These are phyloP conservation scores for Arge pagana DNA, from an alignment of 2,888 invertebrate species.

Conservation along the genomic window DNA sequence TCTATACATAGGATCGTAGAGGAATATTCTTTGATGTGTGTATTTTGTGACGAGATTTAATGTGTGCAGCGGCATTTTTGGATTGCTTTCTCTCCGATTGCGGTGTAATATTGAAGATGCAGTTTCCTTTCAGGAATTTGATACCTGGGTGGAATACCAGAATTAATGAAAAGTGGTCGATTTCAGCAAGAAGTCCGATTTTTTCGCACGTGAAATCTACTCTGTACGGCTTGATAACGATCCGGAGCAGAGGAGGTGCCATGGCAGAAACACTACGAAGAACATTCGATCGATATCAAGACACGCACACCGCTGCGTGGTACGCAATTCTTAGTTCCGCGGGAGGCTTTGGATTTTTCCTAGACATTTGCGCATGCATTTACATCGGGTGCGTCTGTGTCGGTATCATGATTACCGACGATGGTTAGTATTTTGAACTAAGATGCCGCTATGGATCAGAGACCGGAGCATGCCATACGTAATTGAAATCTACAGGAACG, in stretches of 20 bases:
- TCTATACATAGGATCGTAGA: too few relatives aligned
- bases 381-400: conserved; percentile 71
- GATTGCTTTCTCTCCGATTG: too few relatives aligned
- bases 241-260: conserved; percentile 74
- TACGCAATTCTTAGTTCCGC: conserved; percentile 68
- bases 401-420: conserved; percentile 65
- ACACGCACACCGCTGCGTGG: conserved; percentile 73
- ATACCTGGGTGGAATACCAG: not conserved
- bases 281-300: conserved; percentile 74
- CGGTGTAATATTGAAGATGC: too few relatives aligned
- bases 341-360: conserved; percentile 73
- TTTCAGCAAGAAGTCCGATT: conserved; percentile 76
- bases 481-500: too few relatives aligned
- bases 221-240: conserved; percentile 83
- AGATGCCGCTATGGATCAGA: not conserved
- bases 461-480: not conserved
- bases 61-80: too few relatives aligned
- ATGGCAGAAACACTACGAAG: conserved; percentile 69
- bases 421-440: conserved; percentile 58
- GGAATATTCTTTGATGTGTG: too few relatives aligned
- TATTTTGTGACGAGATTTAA: too few relatives aligned
- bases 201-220: conserved; percentile 89
- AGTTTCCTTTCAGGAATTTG: too few relatives aligned
- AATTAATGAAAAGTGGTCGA: not conserved
- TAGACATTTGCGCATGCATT: conserved; percentile 72